Base-by-base conservation (phyloP, 2,797 vertebrate genomes). In the Caiman crocodilus region DNA sequence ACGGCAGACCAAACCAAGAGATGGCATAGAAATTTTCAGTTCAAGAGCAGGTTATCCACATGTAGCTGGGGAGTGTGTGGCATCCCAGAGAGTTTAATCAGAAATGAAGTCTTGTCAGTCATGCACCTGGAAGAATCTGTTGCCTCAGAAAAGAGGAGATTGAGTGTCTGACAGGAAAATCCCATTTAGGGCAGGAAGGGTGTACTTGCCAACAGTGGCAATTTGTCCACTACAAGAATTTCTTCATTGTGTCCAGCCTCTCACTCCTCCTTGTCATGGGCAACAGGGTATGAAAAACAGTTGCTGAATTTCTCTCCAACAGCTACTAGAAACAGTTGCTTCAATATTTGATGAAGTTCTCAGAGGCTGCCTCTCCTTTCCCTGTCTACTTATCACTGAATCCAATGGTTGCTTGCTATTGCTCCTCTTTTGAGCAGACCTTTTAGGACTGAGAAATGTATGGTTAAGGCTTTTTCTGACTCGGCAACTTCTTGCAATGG, bases 61-160 rank as follows among this genome's bases (percentile, higher is more conserved):
- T 1, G 28, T 95, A 95, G 92, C 93, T 91, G 93, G 92, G 90
- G 88, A 90, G 82, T 94, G 77, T 90, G 0, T 90, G 95, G 93
- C 90, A 90, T 97, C 96, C 85, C 87, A 77, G 94, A 92, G 90
- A 93, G 75, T 94, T 93, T 91, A 93, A 95, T 85, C 94, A 94
- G 86, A 93, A 91, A 92, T 81, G 79, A 82, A 95, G 95, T 81
- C 76, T 82, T 65, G 76, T 75, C 74, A 56, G 89, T 65, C 76
- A 76, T 63, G 81, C 92, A 93, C 85, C 91, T 93, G 71, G 87
- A 79, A 94, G 82, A 95, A 83, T 93, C 85, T 15, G 74, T 86
- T 95, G 94, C 81, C 92, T 60, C 81, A 64, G 79, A 91, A 87
- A 88, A 64, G 81, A 73, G 50, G 69, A 87, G 64, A 90, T 89